A percentile compares a stretch with the other conserved stretches of the same genome.
These are phyloP conservation scores for Cossypha polioptera DNA, from an alignment of 2,797 vertebrate species.

Conservation along the genomic window DNA sequence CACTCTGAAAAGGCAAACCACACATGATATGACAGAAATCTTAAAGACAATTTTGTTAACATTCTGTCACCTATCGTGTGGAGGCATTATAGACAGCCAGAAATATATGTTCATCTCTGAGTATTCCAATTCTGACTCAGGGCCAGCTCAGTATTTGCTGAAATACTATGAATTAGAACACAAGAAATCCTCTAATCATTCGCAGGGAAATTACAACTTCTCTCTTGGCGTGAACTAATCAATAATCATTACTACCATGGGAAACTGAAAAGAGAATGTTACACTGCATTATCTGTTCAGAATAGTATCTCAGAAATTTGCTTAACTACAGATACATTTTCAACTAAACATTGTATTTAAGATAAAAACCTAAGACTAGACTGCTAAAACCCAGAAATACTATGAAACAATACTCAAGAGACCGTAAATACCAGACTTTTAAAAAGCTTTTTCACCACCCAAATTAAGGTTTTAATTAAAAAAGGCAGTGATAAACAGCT, in stretches of 20 bases:
- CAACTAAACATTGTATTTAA: neutral
- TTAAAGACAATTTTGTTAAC: neutral
- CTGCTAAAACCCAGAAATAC: neutral
- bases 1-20: neutral
- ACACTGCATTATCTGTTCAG: neutral
- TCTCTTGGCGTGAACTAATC: neutral
- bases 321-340: neutral
- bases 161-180: neutral
- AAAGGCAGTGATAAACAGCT: neutral
- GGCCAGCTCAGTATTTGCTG: neutral
- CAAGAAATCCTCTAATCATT: neutral
- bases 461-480: neutral
- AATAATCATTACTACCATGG: neutral
- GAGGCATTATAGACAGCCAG: neutral
- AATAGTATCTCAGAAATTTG: neutral
- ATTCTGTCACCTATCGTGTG: accelerated
- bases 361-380: neutral
- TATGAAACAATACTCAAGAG: neutral
- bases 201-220: neutral
- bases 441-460: neutral
- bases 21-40: accelerated
- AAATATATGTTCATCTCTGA: neutral
- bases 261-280: neutral
- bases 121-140: neutral
- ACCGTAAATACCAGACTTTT: neutral